Evolutionary conservation across 2,888 invertebrate genomes (phyloP), one percentile per base, ranked within the genome.

Genomic region (Mimumesa dahlbomi): DNA sequence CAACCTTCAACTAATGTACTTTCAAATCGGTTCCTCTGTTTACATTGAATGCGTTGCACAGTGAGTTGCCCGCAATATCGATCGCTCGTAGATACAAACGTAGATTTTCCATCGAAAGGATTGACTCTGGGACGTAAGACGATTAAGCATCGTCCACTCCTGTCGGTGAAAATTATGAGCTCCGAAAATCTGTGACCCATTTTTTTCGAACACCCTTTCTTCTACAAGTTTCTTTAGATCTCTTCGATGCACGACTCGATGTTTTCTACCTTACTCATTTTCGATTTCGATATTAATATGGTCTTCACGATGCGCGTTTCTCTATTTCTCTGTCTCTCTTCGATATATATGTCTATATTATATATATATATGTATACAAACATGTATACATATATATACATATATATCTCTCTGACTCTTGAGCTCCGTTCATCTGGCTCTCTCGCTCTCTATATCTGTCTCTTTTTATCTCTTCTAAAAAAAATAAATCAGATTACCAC

Each of bases 191-290:
- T n/a, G n/a, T n/a, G n/a, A n/a, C n/a, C n/a, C 14, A 38, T 48
- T 70, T 46, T 70, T 50, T 67, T 56, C 68, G 58, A 45, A 49
- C n/a, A n/a, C n/a, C n/a, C n/a, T n/a, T 64, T 57, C 25, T 52
- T 25, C 13, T n/a, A n/a, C n/a, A n/a, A n/a, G n/a, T n/a, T n/a
- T n/a, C n/a, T n/a, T n/a, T n/a, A n/a, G n/a, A n/a, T n/a, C 5
- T 42, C 46, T 50, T 52, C 73, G 68, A 73, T 81, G 84, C 84
- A 84, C 83, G 84, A 75, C 65, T 84, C 73, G 73, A 72, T 82
- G 84, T 82, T 77, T 63, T 73, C 56, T 49, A 14, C 49, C 29
- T 21, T 59, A 25, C 52, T 61, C 21, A 18, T 62, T 58, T 76
- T 46, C 29, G 22, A 48, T 65, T 36, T 2, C 29, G n/a, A 43